Percentiles rank a stretch among this genome's conserved stretches.
Evolutionary conservation across 2,888 invertebrate species (phyloP).

Genomic region (Cristatella mucedo): DNA sequence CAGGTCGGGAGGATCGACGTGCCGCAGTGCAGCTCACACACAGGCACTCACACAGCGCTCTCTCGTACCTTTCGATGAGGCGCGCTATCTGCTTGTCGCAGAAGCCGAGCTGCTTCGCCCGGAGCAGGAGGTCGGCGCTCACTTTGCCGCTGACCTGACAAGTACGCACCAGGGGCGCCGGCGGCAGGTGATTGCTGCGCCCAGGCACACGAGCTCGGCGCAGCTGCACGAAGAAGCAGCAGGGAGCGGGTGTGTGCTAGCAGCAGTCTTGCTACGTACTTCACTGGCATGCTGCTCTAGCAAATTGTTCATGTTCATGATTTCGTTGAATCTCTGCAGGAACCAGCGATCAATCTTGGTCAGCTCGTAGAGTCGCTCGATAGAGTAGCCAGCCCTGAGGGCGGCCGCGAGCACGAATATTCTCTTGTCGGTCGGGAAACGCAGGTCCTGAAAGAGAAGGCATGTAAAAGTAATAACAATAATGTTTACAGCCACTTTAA

Average conservation of each 20-base stretch:
- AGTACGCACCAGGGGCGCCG: too few relatives aligned
- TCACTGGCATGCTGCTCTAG: constrained; percentile 46
- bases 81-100: constrained; percentile 88
- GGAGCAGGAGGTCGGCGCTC: constrained; percentile 46
- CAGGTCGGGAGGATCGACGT: neutral
- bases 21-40: neutral
- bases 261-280: too few relatives aligned
- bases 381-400: constrained; percentile 54
- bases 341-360: constrained; percentile 98
- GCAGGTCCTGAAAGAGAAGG: constrained; percentile 49
- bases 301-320: constrained; percentile 54
- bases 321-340: constrained; percentile 78
- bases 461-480: too few relatives aligned
- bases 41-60: neutral
- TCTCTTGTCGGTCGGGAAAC: constrained; percentile 84
- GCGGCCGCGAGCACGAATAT: constrained; percentile 93
- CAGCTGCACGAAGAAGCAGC: too few relatives aligned
- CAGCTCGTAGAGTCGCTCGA: constrained; percentile 70
- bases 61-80: constrained; percentile 32
- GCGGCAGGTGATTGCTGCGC: too few relatives aligned
- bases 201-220: too few relatives aligned
- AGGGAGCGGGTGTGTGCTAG: too few relatives aligned
- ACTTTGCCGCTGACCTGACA: constrained; percentile 1
- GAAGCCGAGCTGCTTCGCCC: constrained; percentile 84
- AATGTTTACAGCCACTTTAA: too few relatives aligned